Conservation (phyloP, 2,113 vertebrate genomes). For the Burhinus bistriatus region DNA sequence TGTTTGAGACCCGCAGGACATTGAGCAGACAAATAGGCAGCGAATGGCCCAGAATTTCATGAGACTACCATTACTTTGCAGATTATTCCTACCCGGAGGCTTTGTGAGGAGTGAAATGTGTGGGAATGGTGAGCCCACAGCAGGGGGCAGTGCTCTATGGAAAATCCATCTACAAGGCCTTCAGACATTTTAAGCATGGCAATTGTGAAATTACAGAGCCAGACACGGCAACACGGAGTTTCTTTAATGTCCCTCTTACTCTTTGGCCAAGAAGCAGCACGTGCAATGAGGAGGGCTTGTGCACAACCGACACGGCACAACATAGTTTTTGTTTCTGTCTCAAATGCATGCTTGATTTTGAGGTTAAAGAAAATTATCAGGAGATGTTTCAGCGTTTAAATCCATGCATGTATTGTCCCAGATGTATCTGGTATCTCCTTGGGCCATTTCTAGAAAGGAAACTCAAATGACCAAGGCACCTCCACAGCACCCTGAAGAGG, state of each 20-base stretch:
- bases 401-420: neutral
- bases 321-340: neutral
- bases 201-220: neutral
- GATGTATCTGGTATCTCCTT: neutral
- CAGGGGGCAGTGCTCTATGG: slow-evolving; percentile 65
- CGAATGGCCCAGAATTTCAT: accelerated
- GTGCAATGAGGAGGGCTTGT: neutral
- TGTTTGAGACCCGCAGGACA: neutral
- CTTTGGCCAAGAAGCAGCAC: neutral
- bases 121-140: slow-evolving; percentile 13
- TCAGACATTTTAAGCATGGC: neutral
- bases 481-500: neutral
- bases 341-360: neutral
- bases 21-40: accelerated
- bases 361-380: neutral
- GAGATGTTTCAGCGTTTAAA: neutral
- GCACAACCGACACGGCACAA: neutral
- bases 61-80: neutral
- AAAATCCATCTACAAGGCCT: neutral
- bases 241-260: neutral
- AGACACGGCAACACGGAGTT: neutral
- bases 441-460: neutral
- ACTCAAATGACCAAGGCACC: neutral
- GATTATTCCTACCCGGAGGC: neutral
- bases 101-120: neutral